Conservation (phyloP, 2,113 vertebrate genomes). For the Antechinus stuartii region DNA sequence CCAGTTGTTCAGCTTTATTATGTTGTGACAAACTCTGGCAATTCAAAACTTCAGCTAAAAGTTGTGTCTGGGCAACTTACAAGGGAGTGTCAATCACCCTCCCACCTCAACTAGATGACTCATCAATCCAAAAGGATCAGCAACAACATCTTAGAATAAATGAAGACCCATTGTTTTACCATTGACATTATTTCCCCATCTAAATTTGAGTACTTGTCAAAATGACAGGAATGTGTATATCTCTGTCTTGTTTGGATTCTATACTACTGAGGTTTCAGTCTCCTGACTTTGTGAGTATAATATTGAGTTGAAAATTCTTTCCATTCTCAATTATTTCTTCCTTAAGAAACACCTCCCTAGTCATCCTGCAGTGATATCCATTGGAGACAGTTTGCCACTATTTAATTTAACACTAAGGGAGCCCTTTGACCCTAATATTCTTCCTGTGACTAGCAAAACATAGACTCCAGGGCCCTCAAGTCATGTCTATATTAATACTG, state of each 20-base stretch:
- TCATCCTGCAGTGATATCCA: neutral
- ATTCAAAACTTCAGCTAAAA: slow-evolving; percentile 12
- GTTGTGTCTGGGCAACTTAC: neutral
- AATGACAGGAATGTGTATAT: neutral
- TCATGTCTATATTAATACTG: neutral
- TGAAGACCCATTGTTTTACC: slow-evolving; percentile 43
- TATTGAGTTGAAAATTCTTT: slow-evolving; percentile 59
- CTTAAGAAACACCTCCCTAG: slow-evolving; percentile 5
- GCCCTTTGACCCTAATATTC: neutral
- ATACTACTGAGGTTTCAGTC: slow-evolving; percentile 5
- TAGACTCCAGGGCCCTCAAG: neutral
- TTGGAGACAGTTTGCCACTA: slow-evolving; percentile 43
- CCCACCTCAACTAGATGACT: slow-evolving; percentile 55
- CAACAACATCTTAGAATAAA: slow-evolving; percentile 59
- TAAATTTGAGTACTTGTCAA: slow-evolving; percentile 38
- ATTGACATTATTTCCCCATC: slow-evolving; percentile 4
- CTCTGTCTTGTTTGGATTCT: slow-evolving; percentile 30
- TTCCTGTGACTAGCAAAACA: neutral
- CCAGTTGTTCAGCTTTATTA: neutral
- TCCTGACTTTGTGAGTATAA: slow-evolving; percentile 21
- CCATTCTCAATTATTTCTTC: neutral
- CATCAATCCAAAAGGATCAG: slow-evolving; percentile 52
- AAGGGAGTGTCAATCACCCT: slow-evolving; percentile 9
- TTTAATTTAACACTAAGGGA: neutral
- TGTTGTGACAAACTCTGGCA: neutral